Evolutionary conservation across 2,797 vertebrate genomes (phyloP).

Genomic region (Artibeus jamaicensis): DNA sequence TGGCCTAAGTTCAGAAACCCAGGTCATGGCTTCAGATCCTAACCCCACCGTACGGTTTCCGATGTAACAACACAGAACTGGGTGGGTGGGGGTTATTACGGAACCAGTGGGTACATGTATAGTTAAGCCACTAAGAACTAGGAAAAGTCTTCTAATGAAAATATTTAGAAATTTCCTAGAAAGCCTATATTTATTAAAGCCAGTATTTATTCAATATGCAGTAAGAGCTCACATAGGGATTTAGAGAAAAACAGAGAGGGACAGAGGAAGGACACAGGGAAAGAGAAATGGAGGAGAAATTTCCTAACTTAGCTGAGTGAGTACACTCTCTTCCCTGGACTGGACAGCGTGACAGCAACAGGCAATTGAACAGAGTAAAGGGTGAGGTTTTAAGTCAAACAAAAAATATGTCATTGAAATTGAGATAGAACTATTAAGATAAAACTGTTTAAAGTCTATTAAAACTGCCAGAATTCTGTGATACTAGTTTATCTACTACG

Average conservation of each 20-base stretch:
- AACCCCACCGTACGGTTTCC: neutral
- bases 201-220: neutral
- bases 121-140: neutral
- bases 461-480: neutral
- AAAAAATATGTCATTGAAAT: neutral
- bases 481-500: neutral
- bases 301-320: neutral
- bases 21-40: neutral
- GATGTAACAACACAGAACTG: neutral
- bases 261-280: neutral
- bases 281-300: neutral
- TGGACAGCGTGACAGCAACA: neutral
- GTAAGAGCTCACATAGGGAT: neutral
- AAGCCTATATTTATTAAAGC: neutral
- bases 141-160: neutral
- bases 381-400: neutral
- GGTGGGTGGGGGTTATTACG: accelerated
- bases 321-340: neutral
- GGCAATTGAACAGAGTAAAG: neutral
- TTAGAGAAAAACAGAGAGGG: neutral
- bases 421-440: neutral
- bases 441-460: neutral
- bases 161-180: neutral
- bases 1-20: neutral
- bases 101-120: neutral